Conservation (phyloP, 2,113 vertebrate genomes). For the Mus pahari region DNA sequence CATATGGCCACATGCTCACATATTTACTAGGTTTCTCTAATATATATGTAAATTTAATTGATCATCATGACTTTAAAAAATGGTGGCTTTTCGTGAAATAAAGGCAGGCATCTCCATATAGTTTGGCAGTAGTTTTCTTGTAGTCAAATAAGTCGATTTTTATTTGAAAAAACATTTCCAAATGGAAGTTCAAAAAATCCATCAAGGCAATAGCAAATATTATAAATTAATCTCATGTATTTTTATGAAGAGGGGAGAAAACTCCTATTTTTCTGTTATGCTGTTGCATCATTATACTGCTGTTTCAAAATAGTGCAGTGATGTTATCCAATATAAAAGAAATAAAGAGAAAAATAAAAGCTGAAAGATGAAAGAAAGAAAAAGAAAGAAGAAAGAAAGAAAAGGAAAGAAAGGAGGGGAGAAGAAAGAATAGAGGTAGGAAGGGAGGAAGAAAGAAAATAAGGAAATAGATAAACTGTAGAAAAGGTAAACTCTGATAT, state of each 20-base stretch:
- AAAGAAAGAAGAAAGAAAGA: neutral
- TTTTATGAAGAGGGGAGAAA: neutral
- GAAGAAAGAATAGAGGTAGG: no score
- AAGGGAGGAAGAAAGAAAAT: fast-evolving
- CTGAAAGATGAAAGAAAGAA: neutral
- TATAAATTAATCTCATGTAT: neutral
- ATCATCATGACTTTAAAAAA: neutral
- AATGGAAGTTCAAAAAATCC: neutral
- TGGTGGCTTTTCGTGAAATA: neutral
- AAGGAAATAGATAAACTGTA: neutral
- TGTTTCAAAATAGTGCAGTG: neutral
- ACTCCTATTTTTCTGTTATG: no score
- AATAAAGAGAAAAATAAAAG: neutral
- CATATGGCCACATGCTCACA: no score
- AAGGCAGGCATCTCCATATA: no score
- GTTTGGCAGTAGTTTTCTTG: neutral
- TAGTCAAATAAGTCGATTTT: neutral
- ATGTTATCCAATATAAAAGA: neutral
- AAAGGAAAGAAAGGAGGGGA: neutral
- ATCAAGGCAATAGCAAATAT: neutral
- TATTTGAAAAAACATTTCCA: neutral
- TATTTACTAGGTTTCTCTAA: neutral
- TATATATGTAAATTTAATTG: neutral
- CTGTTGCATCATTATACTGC: neutral
- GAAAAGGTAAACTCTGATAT: neutral